Base-by-base conservation (phyloP, 2,797 vertebrate genomes). In the Nasua narica region DNA sequence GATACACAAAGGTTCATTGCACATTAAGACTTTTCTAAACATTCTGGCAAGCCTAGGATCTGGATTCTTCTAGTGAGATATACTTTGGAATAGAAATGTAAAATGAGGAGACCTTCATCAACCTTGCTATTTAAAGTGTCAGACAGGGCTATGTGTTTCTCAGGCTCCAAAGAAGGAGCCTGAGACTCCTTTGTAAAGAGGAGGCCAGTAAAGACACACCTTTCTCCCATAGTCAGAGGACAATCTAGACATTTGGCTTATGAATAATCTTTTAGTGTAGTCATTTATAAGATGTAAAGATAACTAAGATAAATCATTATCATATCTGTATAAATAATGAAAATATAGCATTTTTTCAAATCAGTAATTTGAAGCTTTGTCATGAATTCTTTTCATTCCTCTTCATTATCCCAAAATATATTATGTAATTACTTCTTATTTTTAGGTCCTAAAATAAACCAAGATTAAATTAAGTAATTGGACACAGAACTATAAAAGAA, bases 381-480 rank as follows among this genome's bases (percentile, higher is more conserved):
- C 29, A 86, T 88, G 21, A 72, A 46, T 87, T 92, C 8, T 74
- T 67, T 84, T 58, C 60, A 74, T 35, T 92, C 15, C 15, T 67
- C 40, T 85, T 70, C 83, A 37, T 62, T 43, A 84, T 95, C 27
- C 29, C 7, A 74, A 96, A 91, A 77, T 74, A 21, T 7, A 62
- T 37, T n/a, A 32, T 85, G 2, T 25, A 85, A 94, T 81, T 69
- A 52, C 1, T 48, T 83, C n/a, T 87, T 37, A 52, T 29, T 87
- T 79, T 83, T 60, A 87, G 35, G 58, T 82, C 40, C n/a, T 92
- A 72, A 92, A 92, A 52, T 85, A 89, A 96, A 74, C n/a, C 27
- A 90, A 96, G 50, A 50, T 15, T 50, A 6, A 95, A 77, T 92
- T 92, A 88, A 65, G 18, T 37, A 91, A 72, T 52, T 48, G 46